Evolutionary conservation across 2,888 invertebrate genomes (phyloP).

Genomic region (Argyra leucocephala): DNA sequence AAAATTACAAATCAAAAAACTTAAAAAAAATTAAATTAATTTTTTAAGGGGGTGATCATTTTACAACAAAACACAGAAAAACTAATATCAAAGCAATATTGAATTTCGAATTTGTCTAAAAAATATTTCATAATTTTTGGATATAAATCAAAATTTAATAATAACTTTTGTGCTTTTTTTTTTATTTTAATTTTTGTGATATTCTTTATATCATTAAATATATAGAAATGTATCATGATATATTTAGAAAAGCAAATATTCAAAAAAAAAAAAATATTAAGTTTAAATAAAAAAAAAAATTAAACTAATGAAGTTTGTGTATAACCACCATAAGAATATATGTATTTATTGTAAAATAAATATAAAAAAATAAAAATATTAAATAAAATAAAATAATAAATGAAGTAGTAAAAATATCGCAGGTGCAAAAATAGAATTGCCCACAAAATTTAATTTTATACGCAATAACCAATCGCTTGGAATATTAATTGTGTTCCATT

Average conservation of each 20-base stretch:
- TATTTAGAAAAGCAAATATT: too few species aligned
- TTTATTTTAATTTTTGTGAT: neutral
- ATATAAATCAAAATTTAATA: neutral
- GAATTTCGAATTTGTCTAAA: neutral
- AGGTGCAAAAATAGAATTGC: constrained; percentile 3
- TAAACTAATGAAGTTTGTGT: too few species aligned
- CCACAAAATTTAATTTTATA: neutral
- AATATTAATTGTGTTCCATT: neutral
- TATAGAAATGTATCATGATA: too few species aligned
- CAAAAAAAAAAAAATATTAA: too few species aligned
- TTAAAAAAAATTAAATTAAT: neutral
- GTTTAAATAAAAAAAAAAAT: too few species aligned
- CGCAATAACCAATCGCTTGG: neutral
- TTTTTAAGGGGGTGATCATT: too few species aligned
- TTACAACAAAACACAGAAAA: too few species aligned
- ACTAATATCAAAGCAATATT: too few species aligned
- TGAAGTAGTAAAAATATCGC: neutral
- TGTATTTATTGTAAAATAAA: neutral
- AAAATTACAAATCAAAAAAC: too few species aligned
- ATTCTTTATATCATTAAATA: too few species aligned
- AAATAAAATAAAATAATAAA: neutral
- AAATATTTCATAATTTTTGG: neutral
- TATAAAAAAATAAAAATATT: neutral
- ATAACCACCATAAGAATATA: too few species aligned
- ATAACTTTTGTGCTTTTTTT: neutral